A percentile compares a stretch with the other conserved stretches of the same genome.
phyloP scores from a whole-genome alignment of 2,888 invertebrate genomes.

The Eupithecia centaureata region DNA sequence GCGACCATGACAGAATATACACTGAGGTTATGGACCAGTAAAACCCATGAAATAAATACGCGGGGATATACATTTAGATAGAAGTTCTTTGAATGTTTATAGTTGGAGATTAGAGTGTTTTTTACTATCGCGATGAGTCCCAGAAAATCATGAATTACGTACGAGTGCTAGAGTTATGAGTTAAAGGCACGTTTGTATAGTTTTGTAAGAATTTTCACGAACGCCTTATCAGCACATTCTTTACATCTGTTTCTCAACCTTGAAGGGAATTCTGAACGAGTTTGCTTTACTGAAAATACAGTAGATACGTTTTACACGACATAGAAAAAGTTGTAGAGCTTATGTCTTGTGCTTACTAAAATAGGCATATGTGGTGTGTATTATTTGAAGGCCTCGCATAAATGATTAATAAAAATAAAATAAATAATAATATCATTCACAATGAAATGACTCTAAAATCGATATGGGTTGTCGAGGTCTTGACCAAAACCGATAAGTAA shows the following conservation, averaged over 20 bases:
- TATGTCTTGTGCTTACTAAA: not conserved
- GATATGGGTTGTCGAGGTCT: conserved; percentile 13
- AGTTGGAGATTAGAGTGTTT: not conserved
- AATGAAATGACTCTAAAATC: conserved; percentile 3
- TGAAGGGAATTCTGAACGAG: not conserved
- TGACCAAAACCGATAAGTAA: conserved; percentile 13
- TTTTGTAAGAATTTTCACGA: conserved; percentile 4
- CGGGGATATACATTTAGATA: not conserved
- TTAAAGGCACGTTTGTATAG: conserved; percentile 10
- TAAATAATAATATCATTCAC: conserved; percentile 20
- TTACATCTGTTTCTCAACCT: not conserved
- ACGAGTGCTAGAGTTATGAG: not conserved
- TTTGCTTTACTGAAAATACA: conserved; percentile 3
- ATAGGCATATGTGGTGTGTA: not conserved
- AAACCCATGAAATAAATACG: not conserved
- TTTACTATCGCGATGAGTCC: not conserved
- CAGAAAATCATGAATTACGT: not conserved
- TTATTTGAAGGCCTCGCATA: not conserved
- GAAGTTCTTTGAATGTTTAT: not conserved
- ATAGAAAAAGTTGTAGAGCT: not conserved
- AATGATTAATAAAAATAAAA: conserved; percentile 7
- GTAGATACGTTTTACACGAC: not conserved
- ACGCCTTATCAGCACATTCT: not conserved
- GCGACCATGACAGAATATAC: conserved; percentile 17
- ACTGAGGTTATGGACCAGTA: conserved; percentile 7